A percentile compares a stretch with the other conserved stretches of the same genome.
These are phyloP conservation scores for Beroe ovata DNA, from an alignment of 37 sponge, comb jelly and placozoan species.

Conservation along the genomic window DNA sequence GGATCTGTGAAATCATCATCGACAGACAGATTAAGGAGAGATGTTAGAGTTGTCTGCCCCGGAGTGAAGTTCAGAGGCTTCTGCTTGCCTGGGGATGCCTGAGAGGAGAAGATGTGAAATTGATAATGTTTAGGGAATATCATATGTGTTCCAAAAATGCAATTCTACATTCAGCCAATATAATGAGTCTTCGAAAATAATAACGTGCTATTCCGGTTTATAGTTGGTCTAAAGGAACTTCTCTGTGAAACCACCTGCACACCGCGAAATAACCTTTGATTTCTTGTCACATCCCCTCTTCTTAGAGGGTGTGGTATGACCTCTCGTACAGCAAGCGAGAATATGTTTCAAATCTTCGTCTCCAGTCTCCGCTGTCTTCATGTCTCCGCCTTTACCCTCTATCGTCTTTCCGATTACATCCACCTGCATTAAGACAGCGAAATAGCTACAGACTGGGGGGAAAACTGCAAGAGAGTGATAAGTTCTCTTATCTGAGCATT, in stretches of 20 bases:
- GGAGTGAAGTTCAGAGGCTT: neutral
- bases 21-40: conserved; percentile 12
- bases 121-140: too few species aligned
- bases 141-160: too few species aligned
- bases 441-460: too few species aligned
- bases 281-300: neutral
- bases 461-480: too few species aligned
- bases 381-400: conserved; percentile 51
- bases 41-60: conserved; percentile 29
- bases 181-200: too few species aligned
- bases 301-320: neutral
- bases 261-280: neutral
- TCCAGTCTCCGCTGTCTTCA: conserved; percentile 24
- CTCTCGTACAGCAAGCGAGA: conserved; percentile 7
- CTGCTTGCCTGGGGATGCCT: conserved; percentile 24
- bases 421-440: too few species aligned
- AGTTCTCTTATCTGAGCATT: too few species aligned
- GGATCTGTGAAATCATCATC: conserved; percentile 24
- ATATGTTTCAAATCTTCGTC: conserved; percentile 20
- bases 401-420: conserved; percentile 32
- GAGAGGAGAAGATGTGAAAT: neutral
- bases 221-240: too few species aligned
- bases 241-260: neutral
- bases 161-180: too few species aligned
- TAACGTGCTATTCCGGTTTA: too few species aligned